Evolutionary conservation across 1,140 invertebrate genomes (phyloP).

Genomic region (Aphaenogaster ashmeadi): DNA sequence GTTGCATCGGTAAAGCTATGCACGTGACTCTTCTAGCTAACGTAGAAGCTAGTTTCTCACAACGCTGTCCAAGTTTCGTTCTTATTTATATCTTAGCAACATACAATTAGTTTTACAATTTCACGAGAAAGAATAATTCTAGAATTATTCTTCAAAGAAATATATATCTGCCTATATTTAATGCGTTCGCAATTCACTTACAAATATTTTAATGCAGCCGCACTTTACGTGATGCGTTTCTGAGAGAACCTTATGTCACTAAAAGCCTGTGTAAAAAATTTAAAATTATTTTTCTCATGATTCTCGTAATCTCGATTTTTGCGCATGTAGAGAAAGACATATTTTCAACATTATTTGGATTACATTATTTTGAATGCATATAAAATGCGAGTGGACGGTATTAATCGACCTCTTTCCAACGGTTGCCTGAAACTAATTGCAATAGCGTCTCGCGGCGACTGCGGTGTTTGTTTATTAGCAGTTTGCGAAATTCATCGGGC

Average conservation of each 20-base stretch:
- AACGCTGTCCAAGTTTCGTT: not conserved
- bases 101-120: not conserved
- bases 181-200: not conserved
- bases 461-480: slow-evolving; percentile 46
- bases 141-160: not conserved
- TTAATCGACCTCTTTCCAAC: not conserved
- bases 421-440: slow-evolving; percentile 29
- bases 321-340: not conserved
- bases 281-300: not conserved
- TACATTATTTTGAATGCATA: not conserved
- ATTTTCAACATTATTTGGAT: not conserved
- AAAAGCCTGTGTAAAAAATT: not conserved
- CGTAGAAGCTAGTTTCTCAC: not conserved
- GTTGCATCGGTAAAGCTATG: slow-evolving; percentile 28
- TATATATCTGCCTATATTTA: not conserved
- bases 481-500: slow-evolving; percentile 31
- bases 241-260: not conserved
- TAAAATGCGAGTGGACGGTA: not conserved
- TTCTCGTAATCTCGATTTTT: not conserved
- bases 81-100: not conserved
- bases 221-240: not conserved
- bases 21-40: not conserved
- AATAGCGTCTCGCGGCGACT: not conserved
- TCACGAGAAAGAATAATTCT: not conserved
- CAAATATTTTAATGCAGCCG: not conserved